Percentiles rank a stretch among this genome's conserved stretches.
Evolutionary conservation across 2,113 vertebrate genomes (phyloP).

Genomic region (Anser brachyrhynchus): DNA sequence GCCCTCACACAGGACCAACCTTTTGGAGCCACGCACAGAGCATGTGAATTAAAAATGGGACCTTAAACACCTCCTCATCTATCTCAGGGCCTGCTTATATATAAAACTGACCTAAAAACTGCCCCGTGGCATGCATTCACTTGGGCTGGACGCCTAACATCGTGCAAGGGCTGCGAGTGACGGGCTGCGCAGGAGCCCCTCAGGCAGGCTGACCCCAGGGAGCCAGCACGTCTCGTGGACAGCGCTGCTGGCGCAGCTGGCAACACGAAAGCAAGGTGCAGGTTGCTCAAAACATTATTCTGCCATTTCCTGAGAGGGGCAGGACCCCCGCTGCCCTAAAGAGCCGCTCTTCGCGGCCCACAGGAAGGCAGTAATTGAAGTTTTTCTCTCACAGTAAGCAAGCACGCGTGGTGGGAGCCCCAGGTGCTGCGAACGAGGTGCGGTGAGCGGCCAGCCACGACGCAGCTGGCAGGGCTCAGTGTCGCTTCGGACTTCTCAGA

Average conservation of each 20-base stretch:
- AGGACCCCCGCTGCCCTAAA: neutral
- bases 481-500: neutral
- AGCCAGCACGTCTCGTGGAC: neutral
- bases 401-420: neutral
- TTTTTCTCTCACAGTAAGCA: neutral
- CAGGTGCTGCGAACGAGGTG: neutral
- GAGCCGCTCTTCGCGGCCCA: neutral
- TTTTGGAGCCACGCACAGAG: neutral
- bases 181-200: neutral
- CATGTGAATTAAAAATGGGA: neutral
- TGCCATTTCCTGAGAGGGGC: neutral
- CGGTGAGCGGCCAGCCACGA: neutral
- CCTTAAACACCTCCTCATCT: neutral
- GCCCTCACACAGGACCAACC: accelerated
- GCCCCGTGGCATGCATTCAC: accelerated
- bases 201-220: too few species aligned
- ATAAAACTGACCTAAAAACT: neutral
- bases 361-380: neutral
- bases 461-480: neutral
- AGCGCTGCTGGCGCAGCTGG: neutral
- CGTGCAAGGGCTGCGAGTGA: neutral
- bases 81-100: neutral
- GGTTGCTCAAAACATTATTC: neutral
- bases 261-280: neutral
- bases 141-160: neutral